Base-by-base conservation (phyloP, 2,113 vertebrate genomes). In the Halichoerus grypus region DNA sequence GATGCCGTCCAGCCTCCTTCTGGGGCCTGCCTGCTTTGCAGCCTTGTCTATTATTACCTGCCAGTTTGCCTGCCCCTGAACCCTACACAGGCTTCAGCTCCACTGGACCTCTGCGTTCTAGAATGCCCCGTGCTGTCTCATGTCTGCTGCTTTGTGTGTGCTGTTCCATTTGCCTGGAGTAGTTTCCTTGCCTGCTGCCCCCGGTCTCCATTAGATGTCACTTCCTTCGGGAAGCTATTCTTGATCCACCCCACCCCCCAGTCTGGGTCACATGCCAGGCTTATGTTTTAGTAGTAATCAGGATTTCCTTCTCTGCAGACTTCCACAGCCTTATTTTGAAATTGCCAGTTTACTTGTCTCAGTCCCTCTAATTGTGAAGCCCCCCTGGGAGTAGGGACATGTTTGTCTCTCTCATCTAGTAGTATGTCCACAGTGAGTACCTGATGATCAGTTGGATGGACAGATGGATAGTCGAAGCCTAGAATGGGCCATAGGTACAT, bases 381-480 rank as follows among this genome's bases (percentile, higher is more conserved):
- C 1, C 14, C 16, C 28, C 65, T 5, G 1, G 2, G 36, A 82
- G 31, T 2, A 51, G 57, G n/a, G 22, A 11, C 0, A 1, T 5
- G 26, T 67, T 67, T 26, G 0, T 59, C 63, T 57, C 22, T 49
- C 53, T 63, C 53, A 24, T 72, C 63, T 13, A 3, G 14, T 59
- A 31, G 28, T 5, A 6, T 18, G 3, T 79, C 39, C 71, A 21
- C n/a, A 28, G 5, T 46, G 59, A 49, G 46, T 59, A 19, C 39
- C 67, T 49, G 74, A 15, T 39, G 4, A 15, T 42, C 31, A 77
- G 51, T 11, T 15, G 46, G 46, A 9, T 33, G 36, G 63, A 33
- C 55, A 36, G 28, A 10, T 55, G 31, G 80, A 49, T 7, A 53
- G 28, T 11, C 3, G 15, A n/a, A 18, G 33, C 7, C 0, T 11